Evolutionary conservation across 2,113 vertebrate species (phyloP).

Genomic region (Pristiophorus japonicus): DNA sequence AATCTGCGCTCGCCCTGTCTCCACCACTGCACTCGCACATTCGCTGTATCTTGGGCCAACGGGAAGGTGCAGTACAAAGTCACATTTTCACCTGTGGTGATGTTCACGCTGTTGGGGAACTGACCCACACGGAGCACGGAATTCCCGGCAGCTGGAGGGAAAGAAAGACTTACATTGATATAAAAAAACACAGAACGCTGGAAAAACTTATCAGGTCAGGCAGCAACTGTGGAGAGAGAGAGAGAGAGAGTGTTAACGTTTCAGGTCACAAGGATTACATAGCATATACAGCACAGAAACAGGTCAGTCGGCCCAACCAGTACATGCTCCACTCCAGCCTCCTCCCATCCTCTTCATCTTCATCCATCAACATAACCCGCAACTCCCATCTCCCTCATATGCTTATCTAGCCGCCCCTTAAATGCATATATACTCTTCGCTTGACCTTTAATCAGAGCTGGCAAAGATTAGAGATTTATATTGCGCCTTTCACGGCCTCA

Average conservation of each 20-base stretch:
- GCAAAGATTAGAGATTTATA: no score
- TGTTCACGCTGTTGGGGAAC: background rate
- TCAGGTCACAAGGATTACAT: no score
- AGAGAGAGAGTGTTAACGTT: background rate
- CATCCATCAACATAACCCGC: no score
- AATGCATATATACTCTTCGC: no score
- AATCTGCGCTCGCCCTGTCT: background rate
- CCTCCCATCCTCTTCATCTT: no score
- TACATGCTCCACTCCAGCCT: no score
- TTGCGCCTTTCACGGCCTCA: background rate
- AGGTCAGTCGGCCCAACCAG: no score
- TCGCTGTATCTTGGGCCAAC: background rate
- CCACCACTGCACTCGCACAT: background rate
- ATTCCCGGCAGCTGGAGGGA: background rate
- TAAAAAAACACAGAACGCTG: background rate
- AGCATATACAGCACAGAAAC: no score
- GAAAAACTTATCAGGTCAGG: background rate
- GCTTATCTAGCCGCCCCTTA: no score
- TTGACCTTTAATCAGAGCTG: no score
- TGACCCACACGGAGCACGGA: background rate
- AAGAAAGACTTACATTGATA: background rate
- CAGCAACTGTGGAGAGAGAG: background rate
- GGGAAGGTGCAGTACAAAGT: background rate
- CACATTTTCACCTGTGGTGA: background rate
- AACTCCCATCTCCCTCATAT: no score